phyloP scores from a whole-genome alignment of 37 sponge, comb jelly and placozoan species.

The Spongilla lacustris region DNA sequence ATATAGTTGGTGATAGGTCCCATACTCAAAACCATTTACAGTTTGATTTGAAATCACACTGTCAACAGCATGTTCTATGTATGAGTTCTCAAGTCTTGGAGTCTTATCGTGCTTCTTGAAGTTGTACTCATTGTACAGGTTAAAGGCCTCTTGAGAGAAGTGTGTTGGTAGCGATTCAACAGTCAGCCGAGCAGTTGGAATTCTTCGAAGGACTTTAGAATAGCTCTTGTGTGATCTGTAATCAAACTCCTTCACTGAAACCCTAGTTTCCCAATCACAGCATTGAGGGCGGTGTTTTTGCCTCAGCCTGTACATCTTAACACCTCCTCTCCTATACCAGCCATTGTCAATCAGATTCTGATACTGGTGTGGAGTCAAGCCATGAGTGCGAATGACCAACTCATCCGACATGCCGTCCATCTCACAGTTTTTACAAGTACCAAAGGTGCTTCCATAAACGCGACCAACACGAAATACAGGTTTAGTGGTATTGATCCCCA shows the following conservation, averaged over 20 bases:
- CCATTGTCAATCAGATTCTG: constrained; percentile 83
- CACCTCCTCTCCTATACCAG: constrained; percentile 94
- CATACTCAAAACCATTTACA: constrained; percentile 68
- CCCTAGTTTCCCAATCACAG: constrained; percentile 89
- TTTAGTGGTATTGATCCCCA: constrained; percentile 54
- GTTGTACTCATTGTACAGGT: constrained; percentile 86
- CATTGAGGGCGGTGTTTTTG: constrained; percentile 71
- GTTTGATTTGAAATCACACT: constrained; percentile 57
- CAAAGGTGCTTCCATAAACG: constrained; percentile 67
- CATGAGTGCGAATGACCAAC: constrained; percentile 71
- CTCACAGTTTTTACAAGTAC: constrained; percentile 84
- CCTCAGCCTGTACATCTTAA: constrained; percentile 84
- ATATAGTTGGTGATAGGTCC: constrained; percentile 90
- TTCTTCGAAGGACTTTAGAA: constrained; percentile 57
- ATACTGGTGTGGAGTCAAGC: constrained; percentile 79
- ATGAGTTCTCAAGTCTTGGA: constrained; percentile 68
- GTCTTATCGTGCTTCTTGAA: constrained; percentile 79
- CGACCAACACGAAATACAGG: constrained; percentile 70
- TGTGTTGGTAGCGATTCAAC: constrained; percentile 59
- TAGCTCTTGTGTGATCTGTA: constrained; percentile 61
- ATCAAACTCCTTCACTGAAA: constrained; percentile 68
- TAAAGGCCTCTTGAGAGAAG: constrained; percentile 79
- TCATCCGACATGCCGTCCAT: constrained; percentile 72
- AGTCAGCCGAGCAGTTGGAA: constrained; percentile 64
- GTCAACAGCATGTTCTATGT: constrained; percentile 85